Evolutionary conservation across 2,888 invertebrate species (phyloP).

Genomic region (Campoplex capitator): DNA sequence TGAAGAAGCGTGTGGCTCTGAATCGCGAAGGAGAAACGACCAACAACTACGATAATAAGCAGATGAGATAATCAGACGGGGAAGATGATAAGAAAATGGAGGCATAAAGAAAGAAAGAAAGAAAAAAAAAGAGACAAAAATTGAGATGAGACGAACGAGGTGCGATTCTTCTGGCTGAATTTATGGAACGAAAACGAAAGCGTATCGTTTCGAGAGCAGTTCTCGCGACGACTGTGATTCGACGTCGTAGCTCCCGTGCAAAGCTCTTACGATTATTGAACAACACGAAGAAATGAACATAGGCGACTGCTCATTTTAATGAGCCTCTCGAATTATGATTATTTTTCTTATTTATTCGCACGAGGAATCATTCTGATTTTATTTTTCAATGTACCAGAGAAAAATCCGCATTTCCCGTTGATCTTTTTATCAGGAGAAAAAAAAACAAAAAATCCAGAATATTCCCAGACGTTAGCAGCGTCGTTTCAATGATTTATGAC

Average conservation of each 20-base stretch:
- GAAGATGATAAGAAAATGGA: constrained; percentile 40
- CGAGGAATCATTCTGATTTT: neutral
- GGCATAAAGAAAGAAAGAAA: neutral
- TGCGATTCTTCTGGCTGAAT: constrained; percentile 17
- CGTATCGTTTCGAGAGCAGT: constrained; percentile 45
- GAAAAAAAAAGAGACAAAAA: neutral
- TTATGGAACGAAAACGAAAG: constrained; percentile 36
- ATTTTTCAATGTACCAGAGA: neutral
- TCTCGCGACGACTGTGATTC: constrained; percentile 62
- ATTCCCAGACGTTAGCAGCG: neutral
- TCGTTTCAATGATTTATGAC: neutral
- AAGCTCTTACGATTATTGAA: too few relatives aligned
- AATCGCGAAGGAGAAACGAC: constrained; percentile 36
- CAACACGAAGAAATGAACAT: constrained; percentile 50
- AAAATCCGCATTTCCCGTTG: neutral
- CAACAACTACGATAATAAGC: constrained; percentile 40
- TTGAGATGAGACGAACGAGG: constrained; percentile 39
- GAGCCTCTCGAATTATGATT: neutral
- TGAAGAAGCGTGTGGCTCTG: constrained; percentile 21
- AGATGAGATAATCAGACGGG: constrained; percentile 35
- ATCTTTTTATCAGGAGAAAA: neutral
- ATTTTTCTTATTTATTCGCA: neutral
- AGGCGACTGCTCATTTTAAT: neutral
- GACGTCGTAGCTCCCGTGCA: too few relatives aligned
- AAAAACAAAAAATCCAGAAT: neutral